Conservation (phyloP, 2,888 invertebrate genomes). For the Sabellastarte sp. region DNA sequence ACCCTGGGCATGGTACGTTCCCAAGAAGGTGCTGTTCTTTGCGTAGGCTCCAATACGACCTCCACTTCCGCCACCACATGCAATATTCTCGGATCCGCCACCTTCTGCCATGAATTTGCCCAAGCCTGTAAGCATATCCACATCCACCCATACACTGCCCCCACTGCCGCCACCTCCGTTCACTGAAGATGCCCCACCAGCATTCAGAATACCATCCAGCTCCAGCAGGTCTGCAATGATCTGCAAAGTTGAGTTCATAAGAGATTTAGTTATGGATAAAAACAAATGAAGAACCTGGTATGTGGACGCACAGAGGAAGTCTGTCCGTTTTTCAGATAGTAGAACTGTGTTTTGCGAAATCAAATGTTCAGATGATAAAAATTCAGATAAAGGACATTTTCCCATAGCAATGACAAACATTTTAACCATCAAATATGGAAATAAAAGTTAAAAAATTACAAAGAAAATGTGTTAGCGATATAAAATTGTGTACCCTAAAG, state of each 20-base stretch:
- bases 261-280: no score
- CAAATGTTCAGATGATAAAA: no score
- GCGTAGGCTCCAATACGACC: slow-evolving; percentile 33
- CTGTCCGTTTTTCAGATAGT: no score
- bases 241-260: slow-evolving; percentile 1
- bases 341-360: no score
- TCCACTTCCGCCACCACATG: slow-evolving; percentile 34
- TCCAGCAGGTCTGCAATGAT: slow-evolving; percentile 30
- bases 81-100: slow-evolving; percentile 17
- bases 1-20: slow-evolving; percentile 31
- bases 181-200: slow-evolving; percentile 30
- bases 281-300: no score
- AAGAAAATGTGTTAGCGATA: no score
- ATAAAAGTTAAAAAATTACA: no score
- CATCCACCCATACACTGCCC: slow-evolving; percentile 38
- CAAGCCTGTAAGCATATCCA: slow-evolving; percentile 31
- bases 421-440: no score
- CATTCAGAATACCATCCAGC: slow-evolving; percentile 37
- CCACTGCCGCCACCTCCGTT: slow-evolving; percentile 40
- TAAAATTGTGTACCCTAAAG: no score
- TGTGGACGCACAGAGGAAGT: no score
- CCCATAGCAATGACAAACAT: no score
- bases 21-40: slow-evolving; percentile 27
- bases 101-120: slow-evolving; percentile 35
- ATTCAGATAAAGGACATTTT: no score